Evolutionary conservation across 2,113 vertebrate genomes (phyloP).

Genomic region (Chunga burmeisteri): DNA sequence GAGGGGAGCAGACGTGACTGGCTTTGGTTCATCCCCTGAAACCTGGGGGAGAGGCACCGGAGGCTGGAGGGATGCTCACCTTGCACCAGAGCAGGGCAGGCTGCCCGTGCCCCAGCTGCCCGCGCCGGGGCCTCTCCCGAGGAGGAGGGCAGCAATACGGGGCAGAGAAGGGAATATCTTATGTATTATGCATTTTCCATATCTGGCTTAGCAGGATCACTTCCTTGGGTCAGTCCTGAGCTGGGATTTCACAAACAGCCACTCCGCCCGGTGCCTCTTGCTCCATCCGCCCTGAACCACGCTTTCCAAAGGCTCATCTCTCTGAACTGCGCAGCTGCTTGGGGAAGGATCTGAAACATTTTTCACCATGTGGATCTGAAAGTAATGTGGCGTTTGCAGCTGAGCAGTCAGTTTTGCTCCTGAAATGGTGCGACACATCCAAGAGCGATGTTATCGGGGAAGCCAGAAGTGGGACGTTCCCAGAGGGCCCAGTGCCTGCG

Average conservation of each 20-base stretch:
- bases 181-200: too few relatives aligned
- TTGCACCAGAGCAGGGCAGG: too few relatives aligned
- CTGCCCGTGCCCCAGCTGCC: neutral
- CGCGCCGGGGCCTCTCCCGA: too few relatives aligned
- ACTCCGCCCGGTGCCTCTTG: too few relatives aligned
- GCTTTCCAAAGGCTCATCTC: rapidly evolving
- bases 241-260: neutral
- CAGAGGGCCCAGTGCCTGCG: neutral
- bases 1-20: neutral
- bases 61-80: neutral
- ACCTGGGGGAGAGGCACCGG: neutral
- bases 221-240: neutral
- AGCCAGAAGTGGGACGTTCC: neutral
- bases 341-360: neutral
- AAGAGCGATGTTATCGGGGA: rapidly evolving
- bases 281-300: neutral
- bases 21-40: neutral
- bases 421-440: neutral
- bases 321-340: neutral
- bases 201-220: neutral
- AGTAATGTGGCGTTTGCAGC: neutral
- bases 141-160: neutral
- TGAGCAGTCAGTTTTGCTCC: neutral
- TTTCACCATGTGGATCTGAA: neutral
- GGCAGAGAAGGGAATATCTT: neutral